Evolutionary conservation across 2,113 vertebrate species (phyloP).

Genomic region (Myxocyprinus asiaticus): DNA sequence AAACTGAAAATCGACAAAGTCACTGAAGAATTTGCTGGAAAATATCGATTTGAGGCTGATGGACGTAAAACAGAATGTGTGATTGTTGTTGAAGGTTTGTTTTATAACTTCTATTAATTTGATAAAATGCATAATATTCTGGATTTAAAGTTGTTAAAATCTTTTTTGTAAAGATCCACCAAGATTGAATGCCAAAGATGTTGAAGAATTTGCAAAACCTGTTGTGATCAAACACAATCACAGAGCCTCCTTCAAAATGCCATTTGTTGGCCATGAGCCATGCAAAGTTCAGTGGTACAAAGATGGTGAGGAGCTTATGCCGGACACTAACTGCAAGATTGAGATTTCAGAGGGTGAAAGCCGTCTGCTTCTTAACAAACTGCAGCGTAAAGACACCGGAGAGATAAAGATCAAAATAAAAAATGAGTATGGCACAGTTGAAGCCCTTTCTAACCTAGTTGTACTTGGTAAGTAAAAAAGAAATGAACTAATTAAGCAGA

Average conservation of each 20-base stretch:
- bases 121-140: neutral
- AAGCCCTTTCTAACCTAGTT: conserved; percentile 73
- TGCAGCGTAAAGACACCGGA: conserved; percentile 81
- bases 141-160: neutral
- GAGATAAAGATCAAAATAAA: conserved; percentile 84
- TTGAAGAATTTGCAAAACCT: conserved; percentile 72
- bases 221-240: conserved; percentile 81
- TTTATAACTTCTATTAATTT: neutral
- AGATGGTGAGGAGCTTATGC: conserved; percentile 78
- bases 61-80: conserved; percentile 74
- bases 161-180: conserved; percentile 79
- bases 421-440: conserved; percentile 80
- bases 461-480: conserved; percentile 77
- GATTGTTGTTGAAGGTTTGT: conserved; percentile 75
- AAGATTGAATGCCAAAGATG: conserved; percentile 73
- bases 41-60: conserved; percentile 85
- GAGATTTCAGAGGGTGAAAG: conserved; percentile 69
- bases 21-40: conserved; percentile 78
- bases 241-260: conserved; percentile 75
- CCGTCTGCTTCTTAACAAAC: conserved; percentile 75
- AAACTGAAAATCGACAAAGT: conserved; percentile 78
- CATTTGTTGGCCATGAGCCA: conserved; percentile 79
- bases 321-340: conserved; percentile 70
- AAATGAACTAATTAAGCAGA: neutral
- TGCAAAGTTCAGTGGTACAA: conserved; percentile 82